phyloP scores from a whole-genome alignment of 53 echinoderm and acorn worm species.

The Temnopleurus reevesii region DNA sequence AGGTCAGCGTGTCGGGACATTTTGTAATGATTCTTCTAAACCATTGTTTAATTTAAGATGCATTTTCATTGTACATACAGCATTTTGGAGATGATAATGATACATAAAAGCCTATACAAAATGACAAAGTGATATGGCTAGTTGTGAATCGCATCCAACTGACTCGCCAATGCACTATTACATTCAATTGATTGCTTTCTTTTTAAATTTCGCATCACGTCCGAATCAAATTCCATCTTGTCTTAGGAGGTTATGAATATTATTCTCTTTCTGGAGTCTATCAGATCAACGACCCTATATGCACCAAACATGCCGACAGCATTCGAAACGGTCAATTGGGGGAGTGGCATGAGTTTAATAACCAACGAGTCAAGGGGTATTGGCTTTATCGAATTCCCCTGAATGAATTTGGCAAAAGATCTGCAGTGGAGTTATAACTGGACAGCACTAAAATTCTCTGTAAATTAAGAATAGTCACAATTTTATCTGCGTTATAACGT shows the following conservation, averaged over 20 bases:
- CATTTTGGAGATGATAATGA: too few species aligned
- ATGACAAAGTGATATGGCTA: too few species aligned
- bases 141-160: too few species aligned
- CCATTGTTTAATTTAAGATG: too few species aligned
- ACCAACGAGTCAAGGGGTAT: neutral
- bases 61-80: too few species aligned
- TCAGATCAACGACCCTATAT: neutral
- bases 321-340: neutral
- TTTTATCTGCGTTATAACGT: too few species aligned
- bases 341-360: neutral
- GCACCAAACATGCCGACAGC: neutral
- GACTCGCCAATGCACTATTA: too few species aligned
- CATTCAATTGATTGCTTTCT: neutral
- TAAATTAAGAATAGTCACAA: constrained; percentile 8
- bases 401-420: neutral
- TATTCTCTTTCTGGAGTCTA: too few species aligned
- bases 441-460: neutral
- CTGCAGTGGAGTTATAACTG: neutral
- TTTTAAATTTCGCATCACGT: neutral
- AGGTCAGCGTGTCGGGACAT: too few species aligned
- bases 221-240: neutral
- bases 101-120: too few species aligned
- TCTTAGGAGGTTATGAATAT: neutral
- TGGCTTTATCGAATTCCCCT: neutral
- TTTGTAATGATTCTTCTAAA: too few species aligned